Evolutionary conservation across 2,113 vertebrate genomes (phyloP).

Genomic region (Protobothrops mucrosquamatus): DNA sequence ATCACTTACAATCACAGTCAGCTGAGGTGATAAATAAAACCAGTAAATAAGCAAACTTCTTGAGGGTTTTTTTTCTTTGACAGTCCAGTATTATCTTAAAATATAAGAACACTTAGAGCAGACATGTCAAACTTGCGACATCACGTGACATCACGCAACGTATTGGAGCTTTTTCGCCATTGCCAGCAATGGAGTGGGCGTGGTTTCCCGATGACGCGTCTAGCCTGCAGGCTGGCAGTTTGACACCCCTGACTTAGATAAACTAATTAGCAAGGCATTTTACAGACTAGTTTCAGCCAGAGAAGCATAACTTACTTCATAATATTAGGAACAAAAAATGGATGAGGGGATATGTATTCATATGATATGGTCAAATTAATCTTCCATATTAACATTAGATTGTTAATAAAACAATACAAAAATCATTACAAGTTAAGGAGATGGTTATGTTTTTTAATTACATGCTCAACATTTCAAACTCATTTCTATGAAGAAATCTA

Average conservation of each 20-base stretch:
- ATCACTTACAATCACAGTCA: not conserved
- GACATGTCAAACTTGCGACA: too few species aligned
- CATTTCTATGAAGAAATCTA: not conserved
- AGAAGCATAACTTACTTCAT: not conserved
- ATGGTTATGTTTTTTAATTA: not conserved
- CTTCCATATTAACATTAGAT: not conserved
- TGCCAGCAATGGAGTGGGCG: too few species aligned
- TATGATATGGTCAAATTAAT: not conserved
- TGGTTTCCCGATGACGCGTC: too few species aligned
- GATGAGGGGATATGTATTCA: not conserved
- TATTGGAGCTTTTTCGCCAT: too few species aligned
- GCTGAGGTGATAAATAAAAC: not conserved
- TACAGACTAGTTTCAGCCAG: not conserved
- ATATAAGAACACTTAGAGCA: not conserved
- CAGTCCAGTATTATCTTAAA: not conserved
- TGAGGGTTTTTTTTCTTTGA: not conserved
- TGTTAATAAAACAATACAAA: not conserved
- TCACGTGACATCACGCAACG: too few species aligned
- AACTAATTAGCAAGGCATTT: not conserved
- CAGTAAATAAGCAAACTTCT: not conserved
- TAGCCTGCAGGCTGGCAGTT: too few species aligned
- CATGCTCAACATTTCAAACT: not conserved
- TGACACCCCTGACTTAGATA: not conserved
- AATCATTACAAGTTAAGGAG: not conserved
- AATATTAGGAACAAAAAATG: not conserved